phyloP scores from a whole-genome alignment of 2,113 vertebrate genomes.

The Chamaea fasciata region DNA sequence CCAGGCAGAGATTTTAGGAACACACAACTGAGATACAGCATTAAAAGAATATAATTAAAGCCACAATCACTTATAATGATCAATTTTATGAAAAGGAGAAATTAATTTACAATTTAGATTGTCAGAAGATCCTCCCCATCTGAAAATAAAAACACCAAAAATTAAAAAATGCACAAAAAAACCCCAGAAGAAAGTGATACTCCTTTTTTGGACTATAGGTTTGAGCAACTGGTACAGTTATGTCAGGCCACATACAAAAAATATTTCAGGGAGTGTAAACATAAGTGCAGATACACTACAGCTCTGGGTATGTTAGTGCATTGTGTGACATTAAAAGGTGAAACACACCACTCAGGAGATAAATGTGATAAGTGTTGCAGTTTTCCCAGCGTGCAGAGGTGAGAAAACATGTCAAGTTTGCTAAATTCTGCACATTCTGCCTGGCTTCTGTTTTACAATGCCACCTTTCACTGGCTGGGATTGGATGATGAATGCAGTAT shows the following conservation, averaged over 20 bases:
- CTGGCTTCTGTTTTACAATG: neutral
- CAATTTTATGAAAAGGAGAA: neutral
- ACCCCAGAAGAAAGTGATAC: fast-evolving
- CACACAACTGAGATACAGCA: neutral
- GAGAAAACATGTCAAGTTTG: neutral
- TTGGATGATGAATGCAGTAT: neutral
- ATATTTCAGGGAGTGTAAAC: neutral
- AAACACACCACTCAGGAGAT: neutral
- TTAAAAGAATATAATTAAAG: neutral
- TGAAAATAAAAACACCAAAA: neutral
- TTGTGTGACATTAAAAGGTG: neutral
- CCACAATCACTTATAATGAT: neutral
- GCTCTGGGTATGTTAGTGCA: neutral
- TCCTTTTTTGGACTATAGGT: neutral
- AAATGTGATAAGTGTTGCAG: neutral
- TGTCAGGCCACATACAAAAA: neutral
- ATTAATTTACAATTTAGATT: neutral
- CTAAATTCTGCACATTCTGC: neutral
- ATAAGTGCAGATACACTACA: neutral
- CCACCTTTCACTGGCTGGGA: neutral
- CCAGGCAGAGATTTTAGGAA: neutral
- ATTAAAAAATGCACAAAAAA: neutral
- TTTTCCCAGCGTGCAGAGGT: neutral
- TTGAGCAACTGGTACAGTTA: neutral
- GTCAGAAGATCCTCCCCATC: neutral